These are phyloP conservation scores for Eciton burchellii DNA, from an alignment of 1,140 invertebrate species.

Conservation along the genomic window DNA sequence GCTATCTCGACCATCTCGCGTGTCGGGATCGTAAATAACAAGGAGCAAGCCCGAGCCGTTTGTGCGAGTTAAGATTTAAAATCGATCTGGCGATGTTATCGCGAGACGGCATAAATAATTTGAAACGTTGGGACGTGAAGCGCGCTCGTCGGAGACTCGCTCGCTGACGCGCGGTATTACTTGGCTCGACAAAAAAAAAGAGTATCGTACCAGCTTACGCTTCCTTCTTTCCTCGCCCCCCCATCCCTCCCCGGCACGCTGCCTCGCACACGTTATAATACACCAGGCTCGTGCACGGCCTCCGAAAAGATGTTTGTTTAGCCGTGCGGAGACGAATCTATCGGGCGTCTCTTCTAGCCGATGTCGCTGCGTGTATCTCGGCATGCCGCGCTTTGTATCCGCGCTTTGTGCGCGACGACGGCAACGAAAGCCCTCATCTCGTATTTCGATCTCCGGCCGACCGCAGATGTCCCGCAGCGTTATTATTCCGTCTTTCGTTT, in stretches of 20 bases:
- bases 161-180: conserved; percentile 37
- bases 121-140: conserved; percentile 30
- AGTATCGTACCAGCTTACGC: conserved; percentile 27
- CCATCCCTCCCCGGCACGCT: neutral
- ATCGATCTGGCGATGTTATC: conserved; percentile 55
- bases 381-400: conserved; percentile 59
- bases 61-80: conserved; percentile 44
- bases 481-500: conserved; percentile 65
- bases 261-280: neutral
- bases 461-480: conserved; percentile 74
- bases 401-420: conserved; percentile 58
- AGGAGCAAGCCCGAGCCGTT: neutral
- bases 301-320: conserved; percentile 57
- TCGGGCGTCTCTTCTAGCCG: conserved; percentile 55
- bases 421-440: conserved; percentile 65
- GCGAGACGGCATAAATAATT: conserved; percentile 43
- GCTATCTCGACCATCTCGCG: conserved; percentile 13
- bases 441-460: conserved; percentile 70
- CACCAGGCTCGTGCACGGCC: conserved; percentile 14
- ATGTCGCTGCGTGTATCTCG: conserved; percentile 41
- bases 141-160: conserved; percentile 28
- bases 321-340: conserved; percentile 64
- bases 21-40: conserved; percentile 26
- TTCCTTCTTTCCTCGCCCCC: too few species aligned
- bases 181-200: conserved; percentile 23